A percentile compares a stretch with the other conserved stretches of the same genome.
Conservation (phyloP, 2,797 vertebrate genomes). For the Lepilemur septentrionalis region DNA sequence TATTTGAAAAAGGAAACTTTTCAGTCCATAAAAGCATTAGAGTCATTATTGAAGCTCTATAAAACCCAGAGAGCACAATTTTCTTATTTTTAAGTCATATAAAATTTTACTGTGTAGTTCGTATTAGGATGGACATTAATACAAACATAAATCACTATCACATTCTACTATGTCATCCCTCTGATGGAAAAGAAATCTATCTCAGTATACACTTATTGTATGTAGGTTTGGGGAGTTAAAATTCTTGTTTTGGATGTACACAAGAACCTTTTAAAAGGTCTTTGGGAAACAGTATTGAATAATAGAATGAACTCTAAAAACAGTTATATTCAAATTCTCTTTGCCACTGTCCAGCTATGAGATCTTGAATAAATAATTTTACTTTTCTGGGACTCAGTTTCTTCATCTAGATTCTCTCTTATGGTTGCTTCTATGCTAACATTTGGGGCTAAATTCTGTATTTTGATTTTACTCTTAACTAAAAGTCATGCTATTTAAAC, state of each 20-base stretch:
- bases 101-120: not conserved
- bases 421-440: not conserved
- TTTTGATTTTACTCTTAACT: not conserved
- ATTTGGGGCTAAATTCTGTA: not conserved
- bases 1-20: constrained; percentile 16
- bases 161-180: not conserved
- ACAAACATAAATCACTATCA: not conserved
- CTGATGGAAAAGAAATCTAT: not conserved
- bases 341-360: not conserved
- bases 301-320: not conserved
- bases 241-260: not conserved
- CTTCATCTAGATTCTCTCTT: not conserved
- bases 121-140: not conserved
- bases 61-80: not conserved
- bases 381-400: not conserved
- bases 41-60: not conserved
- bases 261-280: not conserved
- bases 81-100: not conserved
- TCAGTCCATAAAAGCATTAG: not conserved
- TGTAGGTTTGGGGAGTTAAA: not conserved
- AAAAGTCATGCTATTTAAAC: not conserved
- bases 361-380: not conserved
- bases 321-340: not conserved
- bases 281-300: not conserved
- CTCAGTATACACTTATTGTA: not conserved